phyloP scores from a whole-genome alignment of 2,113 vertebrate genomes.

The Ammospiza caudacuta region DNA sequence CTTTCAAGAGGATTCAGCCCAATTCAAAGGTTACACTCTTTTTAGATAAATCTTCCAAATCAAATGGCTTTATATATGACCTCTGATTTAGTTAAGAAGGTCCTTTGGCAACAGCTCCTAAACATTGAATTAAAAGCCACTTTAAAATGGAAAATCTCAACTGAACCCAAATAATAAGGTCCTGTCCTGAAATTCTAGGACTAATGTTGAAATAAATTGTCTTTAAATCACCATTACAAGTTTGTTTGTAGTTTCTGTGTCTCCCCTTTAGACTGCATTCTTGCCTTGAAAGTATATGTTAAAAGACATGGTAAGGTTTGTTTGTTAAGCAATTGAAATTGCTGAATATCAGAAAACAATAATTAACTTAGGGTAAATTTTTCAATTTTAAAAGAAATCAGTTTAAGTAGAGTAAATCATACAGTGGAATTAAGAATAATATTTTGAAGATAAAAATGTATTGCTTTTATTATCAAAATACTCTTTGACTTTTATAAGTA shows the following conservation, averaged over 20 bases:
- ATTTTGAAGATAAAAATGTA: neutral
- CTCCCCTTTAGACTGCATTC: neutral
- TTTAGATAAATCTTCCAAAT: neutral
- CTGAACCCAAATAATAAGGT: neutral
- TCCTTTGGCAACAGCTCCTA: neutral
- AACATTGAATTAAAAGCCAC: neutral
- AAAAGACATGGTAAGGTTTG: neutral
- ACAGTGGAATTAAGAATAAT: neutral
- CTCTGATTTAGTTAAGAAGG: neutral
- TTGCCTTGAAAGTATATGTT: neutral
- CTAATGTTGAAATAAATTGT: neutral
- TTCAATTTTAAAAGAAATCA: neutral
- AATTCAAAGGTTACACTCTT: neutral
- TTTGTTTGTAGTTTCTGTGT: neutral
- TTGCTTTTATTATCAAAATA: neutral
- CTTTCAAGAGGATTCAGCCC: neutral
- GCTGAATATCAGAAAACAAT: neutral
- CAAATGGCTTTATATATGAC: neutral
- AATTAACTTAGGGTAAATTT: neutral
- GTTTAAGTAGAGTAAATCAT: neutral
- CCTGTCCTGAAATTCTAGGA: neutral
- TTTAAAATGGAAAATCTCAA: conserved; percentile 15
- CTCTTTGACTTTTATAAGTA: accelerated
- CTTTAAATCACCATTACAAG: neutral
- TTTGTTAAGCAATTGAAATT: neutral